These are phyloP conservation scores for Vanessa cardui DNA, from an alignment of 2,888 invertebrate genomes.

Conservation along the genomic window DNA sequence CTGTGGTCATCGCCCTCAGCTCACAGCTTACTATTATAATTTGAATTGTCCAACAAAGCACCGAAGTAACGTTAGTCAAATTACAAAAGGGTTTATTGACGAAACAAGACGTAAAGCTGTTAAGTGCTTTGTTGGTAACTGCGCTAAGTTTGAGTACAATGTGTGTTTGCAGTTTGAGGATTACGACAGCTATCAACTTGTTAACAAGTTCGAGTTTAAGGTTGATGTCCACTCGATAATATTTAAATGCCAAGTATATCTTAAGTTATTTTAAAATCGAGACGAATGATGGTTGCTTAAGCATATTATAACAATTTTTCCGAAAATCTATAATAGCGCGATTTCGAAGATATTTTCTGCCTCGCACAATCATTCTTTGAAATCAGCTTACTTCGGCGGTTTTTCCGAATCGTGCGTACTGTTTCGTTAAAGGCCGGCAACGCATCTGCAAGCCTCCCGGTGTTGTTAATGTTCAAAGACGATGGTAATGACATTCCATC, in stretches of 20 bases:
- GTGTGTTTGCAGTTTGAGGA: slow-evolving; percentile 10
- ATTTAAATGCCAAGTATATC: background rate
- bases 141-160: slow-evolving; percentile 7
- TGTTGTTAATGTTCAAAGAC: too few species aligned
- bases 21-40: slow-evolving; percentile 1
- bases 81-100: slow-evolving; percentile 11
- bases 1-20: background rate
- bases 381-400: too few species aligned
- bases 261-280: too few species aligned
- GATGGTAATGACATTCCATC: too few species aligned
- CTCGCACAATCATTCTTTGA: too few species aligned
- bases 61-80: slow-evolving; percentile 12
- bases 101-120: slow-evolving; percentile 14
- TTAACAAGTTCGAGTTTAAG: slow-evolving; percentile 5
- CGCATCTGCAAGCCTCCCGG: too few species aligned
- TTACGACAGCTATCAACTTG: slow-evolving; percentile 8
- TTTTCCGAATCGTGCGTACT: too few species aligned
- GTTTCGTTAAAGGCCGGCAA: too few species aligned
- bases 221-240: background rate
- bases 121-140: slow-evolving; percentile 20
- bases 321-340: too few species aligned
- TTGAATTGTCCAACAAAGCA: slow-evolving; percentile 15
- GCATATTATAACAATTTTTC: too few species aligned
- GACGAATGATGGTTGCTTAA: too few species aligned
- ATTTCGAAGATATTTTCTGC: too few species aligned